These are phyloP conservation scores for Poecilia wingei DNA, from an alignment of 2,797 vertebrate species.

Conservation along the genomic window DNA sequence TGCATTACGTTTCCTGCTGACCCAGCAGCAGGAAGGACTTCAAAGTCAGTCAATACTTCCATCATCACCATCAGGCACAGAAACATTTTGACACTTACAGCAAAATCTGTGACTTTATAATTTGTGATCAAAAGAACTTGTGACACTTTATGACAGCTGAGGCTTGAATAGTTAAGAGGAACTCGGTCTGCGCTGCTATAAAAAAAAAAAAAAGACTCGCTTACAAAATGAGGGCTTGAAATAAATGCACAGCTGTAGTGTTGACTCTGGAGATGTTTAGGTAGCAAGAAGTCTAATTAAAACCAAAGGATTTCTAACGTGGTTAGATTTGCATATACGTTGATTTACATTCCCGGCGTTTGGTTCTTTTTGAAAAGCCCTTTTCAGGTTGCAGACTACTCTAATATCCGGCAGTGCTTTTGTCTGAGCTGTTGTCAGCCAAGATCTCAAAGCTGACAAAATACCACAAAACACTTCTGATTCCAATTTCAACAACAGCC, in stretches of 20 bases:
- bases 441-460: neutral
- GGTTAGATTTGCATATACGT: neutral
- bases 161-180: neutral
- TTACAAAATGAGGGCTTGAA: neutral
- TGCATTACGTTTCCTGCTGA: neutral
- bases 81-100: conserved; percentile 1
- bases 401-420: neutral
- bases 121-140: neutral
- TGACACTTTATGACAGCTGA: neutral
- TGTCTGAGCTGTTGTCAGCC: neutral
- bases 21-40: neutral
- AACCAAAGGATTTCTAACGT: neutral
- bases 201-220: too few species aligned
- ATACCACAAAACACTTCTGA: neutral
- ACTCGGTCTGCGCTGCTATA: neutral
- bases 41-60: neutral
- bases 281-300: neutral
- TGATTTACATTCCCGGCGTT: neutral
- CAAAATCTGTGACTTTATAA: conserved; percentile 1
- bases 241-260: too few species aligned
- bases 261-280: neutral
- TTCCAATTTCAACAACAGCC: neutral
- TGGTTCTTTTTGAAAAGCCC: neutral
- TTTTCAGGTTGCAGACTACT: neutral
- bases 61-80: conserved; percentile 3